Base-by-base conservation (phyloP, 2,113 vertebrate species). In the Anthoscopus minutus region DNA sequence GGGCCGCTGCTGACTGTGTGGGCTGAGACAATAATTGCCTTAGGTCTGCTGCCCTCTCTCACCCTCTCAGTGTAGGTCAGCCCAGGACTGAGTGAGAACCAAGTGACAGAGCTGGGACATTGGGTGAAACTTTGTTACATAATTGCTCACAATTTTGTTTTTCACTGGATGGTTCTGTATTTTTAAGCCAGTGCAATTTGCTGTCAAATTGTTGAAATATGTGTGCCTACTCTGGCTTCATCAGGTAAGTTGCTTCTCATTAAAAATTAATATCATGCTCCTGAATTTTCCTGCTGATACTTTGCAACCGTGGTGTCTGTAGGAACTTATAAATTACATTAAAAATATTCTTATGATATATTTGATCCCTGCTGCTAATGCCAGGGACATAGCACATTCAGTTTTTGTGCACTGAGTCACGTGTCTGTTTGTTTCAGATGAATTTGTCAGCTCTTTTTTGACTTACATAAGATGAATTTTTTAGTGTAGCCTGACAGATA, bases 401-500 rank as follows among this genome's bases (percentile, higher is more conserved):
- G 31, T 19, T 90, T 28, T 38, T 28, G 28, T 65, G 69, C 45
- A 58, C 17, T 1, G 18, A 37, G 37, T 54, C 33, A 6, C 37
- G 60, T 69, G 30, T 82, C 62, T 86, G 28, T 47, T 25, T 83
- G 48, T 62, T 84, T 95, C 22, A 76, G 57, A 60, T 82, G 48
- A 81, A 64, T 89, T 92, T 95, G 78, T 82, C 74, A 82, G 66
- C 57, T 85, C 45, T 82, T 89, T 85, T 40, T 82, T 91, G 86
- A 85, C 70, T 91, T 91, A 33, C 3, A 2, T 81, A 31, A 4
- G 21, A 81, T 91, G 66, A 89, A 71, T 90, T 94, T 50, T 86
- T 89, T 92, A 74, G n/a, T 89, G 50, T 65, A 81, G 78, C 70
- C 57, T 87, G 73, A 47, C 66, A 82, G 81, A 77, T 92, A 92